Percentiles rank a stretch among this genome's conserved stretches.
Evolutionary conservation across 2,888 invertebrate species (phyloP).

Genomic region (Drosophila multiciliata): DNA sequence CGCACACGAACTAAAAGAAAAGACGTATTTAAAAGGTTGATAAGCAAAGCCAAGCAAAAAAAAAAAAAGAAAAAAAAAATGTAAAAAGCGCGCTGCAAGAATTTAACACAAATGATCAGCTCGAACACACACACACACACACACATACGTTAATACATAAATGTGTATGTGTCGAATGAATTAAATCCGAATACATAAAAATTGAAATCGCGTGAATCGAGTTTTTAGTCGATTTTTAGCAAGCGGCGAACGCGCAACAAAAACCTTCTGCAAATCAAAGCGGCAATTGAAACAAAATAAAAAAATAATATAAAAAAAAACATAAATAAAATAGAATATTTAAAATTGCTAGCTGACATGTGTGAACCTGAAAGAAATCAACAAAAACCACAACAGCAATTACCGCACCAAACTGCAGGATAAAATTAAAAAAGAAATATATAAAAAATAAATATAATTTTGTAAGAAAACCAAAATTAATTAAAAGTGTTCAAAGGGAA

Average conservation of each 20-base stretch:
- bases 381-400: slow-evolving; percentile 33
- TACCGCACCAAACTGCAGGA: slow-evolving; percentile 17
- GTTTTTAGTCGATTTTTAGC: slow-evolving; percentile 76
- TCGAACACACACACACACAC: slow-evolving; percentile 2
- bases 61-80: slow-evolving; percentile 37
- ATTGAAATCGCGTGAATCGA: slow-evolving; percentile 72
- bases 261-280: slow-evolving; percentile 32
- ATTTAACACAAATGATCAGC: slow-evolving; percentile 39
- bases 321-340: neutral
- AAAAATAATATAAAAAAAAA: slow-evolving; percentile 20
- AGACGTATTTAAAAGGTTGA: slow-evolving; percentile 76
- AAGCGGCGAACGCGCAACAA: slow-evolving; percentile 65
- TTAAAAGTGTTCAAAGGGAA: neutral
- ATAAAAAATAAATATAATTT: neutral
- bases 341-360: slow-evolving; percentile 50
- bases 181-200: slow-evolving; percentile 67
- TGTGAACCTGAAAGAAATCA: slow-evolving; percentile 41
- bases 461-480: neutral
- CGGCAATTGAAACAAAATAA: slow-evolving; percentile 38
- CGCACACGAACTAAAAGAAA: slow-evolving; percentile 67
- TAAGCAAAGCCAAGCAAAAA: slow-evolving; percentile 51
- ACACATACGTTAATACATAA: slow-evolving; percentile 7
- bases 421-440: slow-evolving; percentile 6
- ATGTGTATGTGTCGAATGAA: slow-evolving; percentile 40
- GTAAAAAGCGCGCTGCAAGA: slow-evolving; percentile 74